A percentile compares a stretch with the other conserved stretches of the same genome.
Conservation (phyloP, 37 sponge, comb jelly and placozoan genomes). For the Cliona cf. orientalis region DNA sequence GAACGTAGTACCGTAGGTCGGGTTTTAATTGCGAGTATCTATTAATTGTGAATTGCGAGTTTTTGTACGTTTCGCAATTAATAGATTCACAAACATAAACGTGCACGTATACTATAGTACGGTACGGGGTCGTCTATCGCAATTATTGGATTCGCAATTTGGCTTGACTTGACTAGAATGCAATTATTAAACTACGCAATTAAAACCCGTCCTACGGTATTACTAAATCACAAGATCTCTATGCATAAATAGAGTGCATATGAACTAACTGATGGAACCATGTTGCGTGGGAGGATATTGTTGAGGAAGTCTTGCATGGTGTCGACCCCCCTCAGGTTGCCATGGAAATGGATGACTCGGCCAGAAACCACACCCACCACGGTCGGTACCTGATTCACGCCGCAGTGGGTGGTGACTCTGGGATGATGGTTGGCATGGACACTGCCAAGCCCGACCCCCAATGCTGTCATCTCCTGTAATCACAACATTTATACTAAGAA, state of each 20-base stretch:
- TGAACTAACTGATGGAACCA: conserved; percentile 20
- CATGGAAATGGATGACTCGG: conserved; percentile 26
- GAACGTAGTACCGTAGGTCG: too few relatives aligned
- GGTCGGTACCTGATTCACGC: conserved; percentile 59
- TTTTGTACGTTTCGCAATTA: too few relatives aligned
- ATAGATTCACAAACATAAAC: too few relatives aligned
- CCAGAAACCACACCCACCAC: conserved; percentile 62
- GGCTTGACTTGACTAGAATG: too few relatives aligned
- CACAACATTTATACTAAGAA: too few relatives aligned
- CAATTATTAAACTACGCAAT: too few relatives aligned
- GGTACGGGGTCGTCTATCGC: too few relatives aligned
- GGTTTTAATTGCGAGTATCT: too few relatives aligned
- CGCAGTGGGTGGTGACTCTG: conserved; percentile 28
- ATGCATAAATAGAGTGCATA: not conserved
- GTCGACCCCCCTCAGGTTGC: not conserved
- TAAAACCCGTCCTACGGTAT: too few relatives aligned
- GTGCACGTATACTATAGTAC: too few relatives aligned
- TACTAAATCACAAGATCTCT: not conserved
- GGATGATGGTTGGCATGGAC: conserved; percentile 25
- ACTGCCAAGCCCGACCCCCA: conserved; percentile 58
- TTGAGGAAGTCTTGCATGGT: conserved; percentile 24
- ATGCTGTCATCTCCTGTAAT: conserved; percentile 29
- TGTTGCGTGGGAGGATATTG: conserved; percentile 7
- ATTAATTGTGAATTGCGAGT: too few relatives aligned
- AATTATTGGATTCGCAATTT: too few relatives aligned